phyloP scores from a whole-genome alignment of 2,797 vertebrate species.

The Pseudochirops cupreus region DNA sequence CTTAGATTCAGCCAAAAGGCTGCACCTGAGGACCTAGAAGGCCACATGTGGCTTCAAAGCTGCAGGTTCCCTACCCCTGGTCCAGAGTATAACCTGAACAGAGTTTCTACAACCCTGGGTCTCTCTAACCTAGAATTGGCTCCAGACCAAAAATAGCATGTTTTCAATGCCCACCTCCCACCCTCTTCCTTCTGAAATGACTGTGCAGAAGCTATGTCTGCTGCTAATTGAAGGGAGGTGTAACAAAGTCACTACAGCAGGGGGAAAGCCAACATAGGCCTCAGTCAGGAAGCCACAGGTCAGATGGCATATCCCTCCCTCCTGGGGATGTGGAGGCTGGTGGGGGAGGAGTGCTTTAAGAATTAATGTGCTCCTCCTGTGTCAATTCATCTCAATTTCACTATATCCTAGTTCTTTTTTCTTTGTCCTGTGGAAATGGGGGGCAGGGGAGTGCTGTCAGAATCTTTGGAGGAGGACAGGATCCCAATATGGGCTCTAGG shows the following conservation, averaged over 20 bases:
- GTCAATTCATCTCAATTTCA: neutral
- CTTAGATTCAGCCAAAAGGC: too few species aligned
- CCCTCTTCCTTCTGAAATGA: neutral
- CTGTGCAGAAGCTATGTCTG: neutral
- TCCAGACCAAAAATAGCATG: neutral
- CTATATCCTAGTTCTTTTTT: neutral
- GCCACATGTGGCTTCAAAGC: too few species aligned
- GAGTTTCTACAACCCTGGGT: too few species aligned
- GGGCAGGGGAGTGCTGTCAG: neutral
- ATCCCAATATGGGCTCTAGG: neutral
- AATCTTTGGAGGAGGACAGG: too few species aligned
- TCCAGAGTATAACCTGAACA: neutral
- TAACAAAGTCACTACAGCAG: neutral
- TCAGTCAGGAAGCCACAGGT: neutral
- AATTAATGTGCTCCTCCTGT: neutral
- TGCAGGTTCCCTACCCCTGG: too few species aligned
- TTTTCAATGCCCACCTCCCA: neutral
- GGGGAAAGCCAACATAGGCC: neutral
- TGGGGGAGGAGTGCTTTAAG: neutral
- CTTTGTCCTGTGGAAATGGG: neutral
- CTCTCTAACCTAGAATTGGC: neutral
- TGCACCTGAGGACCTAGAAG: too few species aligned
- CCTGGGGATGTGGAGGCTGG: neutral
- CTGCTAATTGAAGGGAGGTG: neutral
- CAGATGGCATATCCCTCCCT: neutral